Evolutionary conservation across 2,797 vertebrate genomes (phyloP).

Genomic region (Acrocephalus scirpaceus): DNA sequence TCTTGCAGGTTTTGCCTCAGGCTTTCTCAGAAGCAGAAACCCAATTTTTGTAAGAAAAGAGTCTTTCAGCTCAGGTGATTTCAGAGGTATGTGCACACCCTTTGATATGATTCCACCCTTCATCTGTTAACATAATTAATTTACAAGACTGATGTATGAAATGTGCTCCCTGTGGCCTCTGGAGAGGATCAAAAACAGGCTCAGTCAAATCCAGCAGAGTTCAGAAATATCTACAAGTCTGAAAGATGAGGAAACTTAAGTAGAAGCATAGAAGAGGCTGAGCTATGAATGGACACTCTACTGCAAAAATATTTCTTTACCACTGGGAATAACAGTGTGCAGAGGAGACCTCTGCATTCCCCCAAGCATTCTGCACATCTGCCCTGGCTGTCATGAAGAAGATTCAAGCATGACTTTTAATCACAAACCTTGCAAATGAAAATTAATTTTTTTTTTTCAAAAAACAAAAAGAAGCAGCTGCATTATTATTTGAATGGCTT

Average conservation of each 20-base stretch:
- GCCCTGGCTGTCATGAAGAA: neutral
- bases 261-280: neutral
- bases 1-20: neutral
- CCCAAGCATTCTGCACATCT: neutral
- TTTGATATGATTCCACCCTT: neutral
- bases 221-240: neutral
- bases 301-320: neutral
- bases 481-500: neutral
- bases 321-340: neutral
- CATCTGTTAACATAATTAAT: slow-evolving; percentile 17
- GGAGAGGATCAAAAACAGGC: neutral
- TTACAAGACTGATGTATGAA: neutral
- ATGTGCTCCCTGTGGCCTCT: neutral
- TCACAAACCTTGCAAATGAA: neutral
- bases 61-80: neutral
- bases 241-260: neutral
- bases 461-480: neutral
- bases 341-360: neutral
- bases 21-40: neutral
- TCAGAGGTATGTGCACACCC: neutral
- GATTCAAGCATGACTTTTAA: neutral
- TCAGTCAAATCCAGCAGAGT: neutral
- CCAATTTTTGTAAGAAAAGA: neutral
- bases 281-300: neutral
- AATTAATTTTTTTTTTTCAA: neutral